Percentiles rank a stretch among this genome's conserved stretches.
phyloP scores from a whole-genome alignment of 2,113 vertebrate species.

The Aleadryas rufinucha region DNA sequence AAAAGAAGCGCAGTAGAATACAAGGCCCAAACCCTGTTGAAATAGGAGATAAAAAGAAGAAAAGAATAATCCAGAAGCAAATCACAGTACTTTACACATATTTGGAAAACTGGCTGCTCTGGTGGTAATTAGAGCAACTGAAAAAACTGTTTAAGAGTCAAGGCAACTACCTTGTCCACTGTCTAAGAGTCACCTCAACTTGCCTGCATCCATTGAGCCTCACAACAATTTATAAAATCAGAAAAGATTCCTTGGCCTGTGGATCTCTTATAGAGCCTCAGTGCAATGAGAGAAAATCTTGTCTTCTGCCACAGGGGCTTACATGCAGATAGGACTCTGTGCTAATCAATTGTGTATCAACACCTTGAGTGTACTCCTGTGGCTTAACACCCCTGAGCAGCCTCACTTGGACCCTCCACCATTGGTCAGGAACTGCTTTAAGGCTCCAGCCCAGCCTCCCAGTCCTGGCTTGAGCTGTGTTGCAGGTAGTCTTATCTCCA shows the following conservation, averaged over 20 bases:
- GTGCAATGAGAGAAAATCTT: not conserved
- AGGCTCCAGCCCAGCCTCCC: not conserved
- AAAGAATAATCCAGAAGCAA: not conserved
- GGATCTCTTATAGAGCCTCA: not conserved
- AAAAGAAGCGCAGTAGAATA: not conserved
- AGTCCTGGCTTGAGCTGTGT: rapidly evolving
- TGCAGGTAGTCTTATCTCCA: not conserved
- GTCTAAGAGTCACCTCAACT: not conserved
- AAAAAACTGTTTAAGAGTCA: not conserved
- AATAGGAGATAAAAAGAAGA: not conserved
- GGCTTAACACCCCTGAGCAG: not conserved
- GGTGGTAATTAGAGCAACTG: not conserved
- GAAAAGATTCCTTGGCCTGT: not conserved
- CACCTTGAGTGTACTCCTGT: not conserved
- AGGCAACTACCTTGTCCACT: not conserved
- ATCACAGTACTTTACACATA: not conserved
- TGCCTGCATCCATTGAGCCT: not conserved
- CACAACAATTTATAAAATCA: not conserved
- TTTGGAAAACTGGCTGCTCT: not conserved
- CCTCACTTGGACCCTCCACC: not conserved
- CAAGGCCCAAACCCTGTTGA: not conserved
- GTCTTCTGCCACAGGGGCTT: not conserved
- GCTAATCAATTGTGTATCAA: not conserved
- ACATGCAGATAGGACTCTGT: no score
- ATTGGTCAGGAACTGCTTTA: not conserved